Base-by-base conservation (phyloP, 2,888 invertebrate species). In the Cryptus viduatorius region DNA sequence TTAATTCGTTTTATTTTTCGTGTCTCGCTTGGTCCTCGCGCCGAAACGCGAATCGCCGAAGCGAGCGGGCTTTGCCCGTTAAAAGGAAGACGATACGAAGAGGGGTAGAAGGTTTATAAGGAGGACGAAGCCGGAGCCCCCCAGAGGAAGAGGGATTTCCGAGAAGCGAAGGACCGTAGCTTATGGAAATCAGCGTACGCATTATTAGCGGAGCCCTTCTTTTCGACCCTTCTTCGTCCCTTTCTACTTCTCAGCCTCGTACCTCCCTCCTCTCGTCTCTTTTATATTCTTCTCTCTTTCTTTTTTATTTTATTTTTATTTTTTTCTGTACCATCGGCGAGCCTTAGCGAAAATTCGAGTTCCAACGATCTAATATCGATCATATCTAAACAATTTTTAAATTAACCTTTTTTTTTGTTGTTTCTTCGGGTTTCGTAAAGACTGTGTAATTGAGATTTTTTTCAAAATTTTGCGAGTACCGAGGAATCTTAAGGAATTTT, bases 181-280 rank as follows among this genome's bases (percentile, higher is more conserved):
- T 90, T 90, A 88, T 90, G 89, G 88, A 89, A 90, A 90, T 90
- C 86, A 88, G 88, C 78, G 86, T 86, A 89, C 82, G 86, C 88
- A 88, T 89, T 89, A 87, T 90, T 90, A 87, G 86, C 78, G 65
- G 61, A 46, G 61, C 59, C 50, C 82, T 79, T 79, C 75, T 79
- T 80, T 71, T 75, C 80, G 76, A 84, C 67, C 82, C 82, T 86
- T 81, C 77, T 85, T 75, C 65, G 83, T 79, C 19, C 44, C 75
- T 72, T 65, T 76, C 69, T 44, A 44, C 80, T 12, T 73, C 37
- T 37, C 81, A 75, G 53, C 61, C 16, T 85, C 82, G 10, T 77
- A 84, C 37, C 4, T 46, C 10, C 48, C 16, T 31, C 46, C 50
- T 12, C 4, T 8, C 19, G 31, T 10, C 37, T 31, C 37, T 56